Base-by-base conservation (phyloP, 2,888 invertebrate genomes). In the Noctua janthina region DNA sequence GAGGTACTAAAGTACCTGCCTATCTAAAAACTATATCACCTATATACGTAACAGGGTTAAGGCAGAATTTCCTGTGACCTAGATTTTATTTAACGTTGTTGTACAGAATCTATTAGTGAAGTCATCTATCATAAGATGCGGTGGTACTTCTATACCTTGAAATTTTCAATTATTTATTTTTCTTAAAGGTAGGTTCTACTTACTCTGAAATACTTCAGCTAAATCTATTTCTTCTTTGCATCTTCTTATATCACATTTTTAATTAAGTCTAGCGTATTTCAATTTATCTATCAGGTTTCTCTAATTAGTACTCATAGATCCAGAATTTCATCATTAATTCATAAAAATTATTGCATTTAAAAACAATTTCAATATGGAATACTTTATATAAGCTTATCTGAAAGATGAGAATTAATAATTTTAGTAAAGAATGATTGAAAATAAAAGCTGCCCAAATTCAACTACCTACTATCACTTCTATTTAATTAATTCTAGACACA, bases 61-160 rank as follows among this genome's bases (percentile, higher is more conserved):
- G 88, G 92, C 91, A 89, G 90, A 94, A 92, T 93, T 94, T 94
- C 93, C 93, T 93, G 90, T 93, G 94, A 94, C 95, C 94, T 94
- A 94, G 91, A 95, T 95, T 93, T 93, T 93, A 92, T 93, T 90
- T 83, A 83, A 78, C 81, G 84, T 84, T 84, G 85, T 85, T 81
- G 79, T 84, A 84, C 79, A 68, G 70, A 74, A 87, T 88, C 88
- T 87, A 82, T 81, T n/a, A 71, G 81, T 87, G 88, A 89, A 89
- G 89, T 87, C 90, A 84, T 92, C 84, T 90, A 90, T 91, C 90
- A 88, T 82, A 88, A 64, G 78, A 91, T 88, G 78, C 80, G 84
- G 78, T 81, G 77, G 80, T 85, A 81, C 75, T 81, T 79, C 64
- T 46, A 70, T 49, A 78, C 66, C 49, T 71, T 23, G n/a, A 64